These are phyloP conservation scores for Riptortus pedestris DNA, from an alignment of 1,140 invertebrate genomes.

Conservation along the genomic window DNA sequence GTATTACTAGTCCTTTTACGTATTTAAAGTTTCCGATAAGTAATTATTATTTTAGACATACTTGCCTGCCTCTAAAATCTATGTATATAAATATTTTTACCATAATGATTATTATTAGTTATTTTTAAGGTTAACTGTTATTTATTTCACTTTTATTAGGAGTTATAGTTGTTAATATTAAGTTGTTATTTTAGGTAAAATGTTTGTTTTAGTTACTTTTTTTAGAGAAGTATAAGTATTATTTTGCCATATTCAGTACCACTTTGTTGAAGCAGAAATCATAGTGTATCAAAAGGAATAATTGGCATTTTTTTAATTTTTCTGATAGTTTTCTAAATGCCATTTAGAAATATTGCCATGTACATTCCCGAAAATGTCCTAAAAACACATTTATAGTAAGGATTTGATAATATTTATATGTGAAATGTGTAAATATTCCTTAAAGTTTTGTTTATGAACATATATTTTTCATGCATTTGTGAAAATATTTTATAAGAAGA, in stretches of 20 bases:
- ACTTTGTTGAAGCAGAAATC: background rate
- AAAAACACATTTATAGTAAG: background rate
- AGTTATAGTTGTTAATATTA: background rate
- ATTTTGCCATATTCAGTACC: background rate
- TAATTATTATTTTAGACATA: too few relatives aligned
- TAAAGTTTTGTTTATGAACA: constrained; percentile 1
- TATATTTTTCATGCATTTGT: constrained; percentile 15
- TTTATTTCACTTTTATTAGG: background rate
- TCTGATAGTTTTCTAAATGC: background rate
- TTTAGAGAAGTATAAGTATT: background rate
- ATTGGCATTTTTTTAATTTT: too few relatives aligned
- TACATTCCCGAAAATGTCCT: constrained; percentile 3
- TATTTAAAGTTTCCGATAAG: too few relatives aligned
- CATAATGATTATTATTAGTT: too few relatives aligned
- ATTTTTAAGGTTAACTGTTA: too few relatives aligned
- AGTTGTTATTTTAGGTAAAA: background rate
- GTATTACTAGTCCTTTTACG: too few relatives aligned
- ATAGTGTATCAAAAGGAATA: too few relatives aligned
- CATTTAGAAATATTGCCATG: background rate
- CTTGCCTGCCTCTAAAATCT: too few relatives aligned
- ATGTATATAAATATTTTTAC: too few relatives aligned
- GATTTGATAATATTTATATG: constrained; percentile 9
- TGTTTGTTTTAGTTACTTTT: background rate
- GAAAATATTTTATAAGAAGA: constrained; percentile 4
- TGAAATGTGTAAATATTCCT: background rate